phyloP scores from a whole-genome alignment of 2,113 vertebrate species.

The Hemicordylus capensis region DNA sequence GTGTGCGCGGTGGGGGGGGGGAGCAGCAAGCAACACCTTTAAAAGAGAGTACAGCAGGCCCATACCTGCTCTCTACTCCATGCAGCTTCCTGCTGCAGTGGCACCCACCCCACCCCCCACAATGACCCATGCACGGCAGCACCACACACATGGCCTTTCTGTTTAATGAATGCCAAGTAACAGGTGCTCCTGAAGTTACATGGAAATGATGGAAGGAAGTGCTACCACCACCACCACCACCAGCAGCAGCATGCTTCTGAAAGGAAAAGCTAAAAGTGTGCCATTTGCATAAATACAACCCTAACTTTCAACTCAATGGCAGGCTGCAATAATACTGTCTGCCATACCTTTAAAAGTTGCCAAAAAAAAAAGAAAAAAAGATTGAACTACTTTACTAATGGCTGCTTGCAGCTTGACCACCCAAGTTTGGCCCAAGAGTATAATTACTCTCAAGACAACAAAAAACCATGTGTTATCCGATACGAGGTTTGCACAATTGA shows the following conservation, averaged over 20 bases:
- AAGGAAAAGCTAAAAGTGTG: background rate
- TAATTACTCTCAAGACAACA: slow-evolving; percentile 5
- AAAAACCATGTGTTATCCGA: background rate
- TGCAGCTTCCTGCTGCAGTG: too few species aligned
- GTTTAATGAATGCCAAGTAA: background rate
- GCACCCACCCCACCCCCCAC: too few species aligned
- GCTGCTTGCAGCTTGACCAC: background rate
- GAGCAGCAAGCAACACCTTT: too few species aligned
- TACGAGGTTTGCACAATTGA: background rate
- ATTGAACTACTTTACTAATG: background rate
- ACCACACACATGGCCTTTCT: background rate
- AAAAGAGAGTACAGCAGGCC: too few species aligned
- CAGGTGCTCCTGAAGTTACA: background rate
- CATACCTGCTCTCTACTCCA: too few species aligned
- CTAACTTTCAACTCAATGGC: background rate
- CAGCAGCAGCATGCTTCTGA: background rate
- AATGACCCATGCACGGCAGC: too few species aligned
- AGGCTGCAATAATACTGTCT: background rate
- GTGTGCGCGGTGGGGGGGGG: too few species aligned
- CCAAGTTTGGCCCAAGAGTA: too few species aligned
- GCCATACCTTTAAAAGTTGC: background rate
- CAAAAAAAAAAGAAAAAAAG: background rate
- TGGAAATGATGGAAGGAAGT: background rate
- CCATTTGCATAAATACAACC: background rate
- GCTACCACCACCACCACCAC: background rate